Evolutionary conservation across 2,888 invertebrate species (phyloP), one percentile per base, ranked within the genome.

Genomic region (Drosophila suboccidentalis): DNA sequence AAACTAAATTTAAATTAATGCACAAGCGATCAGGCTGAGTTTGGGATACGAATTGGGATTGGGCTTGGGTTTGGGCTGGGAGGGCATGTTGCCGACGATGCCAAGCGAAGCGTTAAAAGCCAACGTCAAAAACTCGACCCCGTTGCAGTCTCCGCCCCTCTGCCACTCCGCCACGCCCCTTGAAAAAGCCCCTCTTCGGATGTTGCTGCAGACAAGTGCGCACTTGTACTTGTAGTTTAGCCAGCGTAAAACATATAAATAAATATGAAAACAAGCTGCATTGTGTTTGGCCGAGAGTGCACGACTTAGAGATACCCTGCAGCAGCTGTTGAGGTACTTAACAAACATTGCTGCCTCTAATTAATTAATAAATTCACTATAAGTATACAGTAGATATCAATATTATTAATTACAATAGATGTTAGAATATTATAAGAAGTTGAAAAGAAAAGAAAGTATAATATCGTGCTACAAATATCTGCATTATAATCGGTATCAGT

Each of bases 171-270:
- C 17, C 53, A 36, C 32, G 17, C 50, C 63, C 43, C 17, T 49
- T 32, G 15, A n/a, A 38, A 19, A 57, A 39, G 47, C 51, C 71
- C 55, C 58, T 11, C 46, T 19, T 36, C n/a, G 41, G 66, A 58
- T 63, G 47, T 54, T 49, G 71, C 70, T 66, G 77, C 78, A 80
- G 83, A 84, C 83, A 84, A 84, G 83, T 84, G 87, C 71, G 80
- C 87, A 84, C 84, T 84, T 84, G 82, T 83, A 79, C 84, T 83
- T 81, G 79, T 82, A 82, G 84, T 76, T 84, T 87, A 81, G 78
- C 78, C 85, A 85, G 87, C 87, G 84, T 82, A 84, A 87, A 83
- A 84, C 84, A 87, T 80, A 87, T 87, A 84, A 84, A 84, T 87
- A 84, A 84, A 84, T 84, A 84, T 87, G 87, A 84, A 82, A 82